Percentiles rank a stretch among this genome's conserved stretches.
Conservation (phyloP, 2,113 vertebrate species). For the Casuarius casuarius region DNA sequence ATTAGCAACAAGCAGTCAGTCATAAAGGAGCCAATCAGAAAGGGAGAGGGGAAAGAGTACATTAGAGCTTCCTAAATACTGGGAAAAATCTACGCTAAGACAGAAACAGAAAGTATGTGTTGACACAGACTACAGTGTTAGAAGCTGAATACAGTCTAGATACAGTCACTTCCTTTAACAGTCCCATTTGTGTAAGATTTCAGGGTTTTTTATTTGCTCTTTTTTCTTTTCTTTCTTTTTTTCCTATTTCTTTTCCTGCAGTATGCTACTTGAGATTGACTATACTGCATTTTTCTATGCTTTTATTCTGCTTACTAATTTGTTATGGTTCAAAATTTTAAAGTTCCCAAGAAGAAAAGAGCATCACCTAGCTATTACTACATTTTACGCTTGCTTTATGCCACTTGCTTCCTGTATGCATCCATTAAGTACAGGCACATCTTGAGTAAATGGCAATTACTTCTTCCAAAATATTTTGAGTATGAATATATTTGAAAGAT, state of each 20-base stretch:
- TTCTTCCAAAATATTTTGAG: background rate
- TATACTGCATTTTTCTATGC: background rate
- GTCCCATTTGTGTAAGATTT: background rate
- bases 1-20: conserved; percentile 46
- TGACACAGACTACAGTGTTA: background rate
- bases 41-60: background rate
- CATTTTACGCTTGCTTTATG: background rate
- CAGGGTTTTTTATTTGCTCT: background rate
- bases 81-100: background rate
- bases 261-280: background rate
- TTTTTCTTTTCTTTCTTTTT: background rate
- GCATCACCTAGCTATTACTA: background rate
- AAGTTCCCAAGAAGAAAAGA: background rate
- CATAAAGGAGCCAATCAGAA: conserved; percentile 12
- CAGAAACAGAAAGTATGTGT: background rate
- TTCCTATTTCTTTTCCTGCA: background rate
- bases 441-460: background rate
- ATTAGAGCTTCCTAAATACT: conserved; percentile 21
- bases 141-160: background rate
- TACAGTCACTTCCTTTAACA: background rate
- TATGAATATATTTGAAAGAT: background rate
- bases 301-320: background rate
- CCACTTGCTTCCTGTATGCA: background rate
- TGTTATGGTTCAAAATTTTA: background rate
- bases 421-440: background rate